Evolutionary conservation across 2,888 invertebrate genomes (phyloP).

Genomic region (Diloba caeruleocephala): DNA sequence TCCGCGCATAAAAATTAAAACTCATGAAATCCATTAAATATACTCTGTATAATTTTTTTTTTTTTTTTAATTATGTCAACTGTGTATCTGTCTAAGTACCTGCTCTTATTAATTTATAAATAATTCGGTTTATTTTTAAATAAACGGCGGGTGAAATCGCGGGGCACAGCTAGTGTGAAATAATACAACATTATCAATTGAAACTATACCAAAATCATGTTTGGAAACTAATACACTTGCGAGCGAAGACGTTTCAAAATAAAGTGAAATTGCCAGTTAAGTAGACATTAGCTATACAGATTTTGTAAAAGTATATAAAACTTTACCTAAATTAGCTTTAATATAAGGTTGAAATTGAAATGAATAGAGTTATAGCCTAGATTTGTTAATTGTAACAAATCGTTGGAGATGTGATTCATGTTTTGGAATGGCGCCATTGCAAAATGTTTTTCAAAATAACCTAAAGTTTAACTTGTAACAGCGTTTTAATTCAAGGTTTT

Average conservation of each 20-base stretch:
- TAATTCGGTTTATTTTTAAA: too few relatives aligned
- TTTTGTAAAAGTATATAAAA: constrained; percentile 8
- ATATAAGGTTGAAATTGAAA: constrained; percentile 42
- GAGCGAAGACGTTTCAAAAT: constrained; percentile 24
- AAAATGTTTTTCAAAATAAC: constrained; percentile 68
- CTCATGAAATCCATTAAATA: too few relatives aligned
- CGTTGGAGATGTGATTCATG: constrained; percentile 70
- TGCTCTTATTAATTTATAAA: too few relatives aligned
- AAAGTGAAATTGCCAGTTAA: constrained; percentile 38
- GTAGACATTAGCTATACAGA: constrained; percentile 31
- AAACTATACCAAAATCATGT: too few relatives aligned
- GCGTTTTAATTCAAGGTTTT: constrained; percentile 39
- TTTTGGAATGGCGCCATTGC: constrained; percentile 69
- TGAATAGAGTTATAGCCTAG: constrained; percentile 25
- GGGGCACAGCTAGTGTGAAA: too few relatives aligned
- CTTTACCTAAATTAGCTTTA: constrained; percentile 6
- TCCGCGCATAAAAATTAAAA: too few relatives aligned
- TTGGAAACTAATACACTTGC: constrained; percentile 23
- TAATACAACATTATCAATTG: too few relatives aligned
- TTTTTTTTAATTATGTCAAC: too few relatives aligned
- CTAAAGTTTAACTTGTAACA: constrained; percentile 54
- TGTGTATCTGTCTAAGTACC: too few relatives aligned
- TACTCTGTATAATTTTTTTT: too few relatives aligned
- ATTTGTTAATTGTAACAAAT: constrained; percentile 74
- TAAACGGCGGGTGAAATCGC: too few relatives aligned